Conservation (phyloP, 2,888 invertebrate genomes). For the Creontiades dilutus region DNA sequence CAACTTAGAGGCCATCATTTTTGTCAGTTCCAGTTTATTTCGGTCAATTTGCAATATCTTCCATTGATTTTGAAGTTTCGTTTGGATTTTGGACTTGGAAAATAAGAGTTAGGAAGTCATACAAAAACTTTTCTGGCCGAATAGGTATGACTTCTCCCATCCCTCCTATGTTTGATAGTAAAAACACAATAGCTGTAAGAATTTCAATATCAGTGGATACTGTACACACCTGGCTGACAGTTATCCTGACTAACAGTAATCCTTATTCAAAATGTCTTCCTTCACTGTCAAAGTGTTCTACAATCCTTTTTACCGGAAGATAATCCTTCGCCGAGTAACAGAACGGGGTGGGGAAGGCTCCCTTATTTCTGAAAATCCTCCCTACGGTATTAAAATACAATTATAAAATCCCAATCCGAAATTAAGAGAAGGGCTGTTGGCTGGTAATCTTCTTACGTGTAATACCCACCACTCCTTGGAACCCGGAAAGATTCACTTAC, state of each 20-base stretch:
- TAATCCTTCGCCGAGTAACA: slow-evolving; percentile 42
- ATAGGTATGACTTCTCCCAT: no score
- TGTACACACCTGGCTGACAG: slow-evolving; percentile 19
- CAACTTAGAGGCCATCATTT: no score
- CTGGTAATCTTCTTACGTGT: slow-evolving; percentile 71
- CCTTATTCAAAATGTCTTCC: slow-evolving; percentile 54
- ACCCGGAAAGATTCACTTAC: slow-evolving; percentile 46
- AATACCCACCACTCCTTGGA: slow-evolving; percentile 67
- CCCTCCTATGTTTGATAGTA: no score
- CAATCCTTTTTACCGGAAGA: slow-evolving; percentile 12
- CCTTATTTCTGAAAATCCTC: slow-evolving; percentile 57
- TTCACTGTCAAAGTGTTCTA: slow-evolving; percentile 58
- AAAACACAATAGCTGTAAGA: no score
- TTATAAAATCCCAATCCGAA: slow-evolving; percentile 70
- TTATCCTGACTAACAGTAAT: neutral
- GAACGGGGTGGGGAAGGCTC: slow-evolving; percentile 10
- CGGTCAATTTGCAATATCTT: no score
- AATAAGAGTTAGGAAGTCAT: no score
- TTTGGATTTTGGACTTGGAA: no score
- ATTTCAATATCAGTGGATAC: no score
- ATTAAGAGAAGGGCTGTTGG: slow-evolving; percentile 69
- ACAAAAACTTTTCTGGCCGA: no score
- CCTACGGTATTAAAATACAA: slow-evolving; percentile 72
- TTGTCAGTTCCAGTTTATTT: no score
- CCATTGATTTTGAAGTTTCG: no score